Evolutionary conservation across 2,797 vertebrate species (phyloP), one percentile per base, ranked within the genome.

Genomic region (Saxicola maurus): DNA sequence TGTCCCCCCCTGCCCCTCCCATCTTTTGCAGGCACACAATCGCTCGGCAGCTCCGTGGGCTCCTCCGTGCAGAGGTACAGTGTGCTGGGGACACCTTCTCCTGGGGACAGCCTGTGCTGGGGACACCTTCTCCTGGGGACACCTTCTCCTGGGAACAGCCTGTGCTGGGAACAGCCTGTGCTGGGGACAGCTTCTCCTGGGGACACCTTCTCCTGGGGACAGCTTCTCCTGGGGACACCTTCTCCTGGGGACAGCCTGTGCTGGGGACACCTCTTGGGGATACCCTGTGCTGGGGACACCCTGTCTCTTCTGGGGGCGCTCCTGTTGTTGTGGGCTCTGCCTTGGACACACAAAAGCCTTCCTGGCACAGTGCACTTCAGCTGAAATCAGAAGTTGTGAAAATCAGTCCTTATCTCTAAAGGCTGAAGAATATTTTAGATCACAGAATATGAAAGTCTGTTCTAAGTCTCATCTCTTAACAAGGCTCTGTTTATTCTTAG

Each of bases 21-120:
- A 9, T 97, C 74, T 95, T 74, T 97, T 95, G 20, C 95, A 99
- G 99, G 97, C 94, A 90, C 97, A 7, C 98, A 97, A 62, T 94
- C 97, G 0, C 98, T 98, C 46, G 94, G 97, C 37, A 87, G 95
- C 89, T 92, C 96, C 77, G 85, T 97, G 28, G 97, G 97, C 64
- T 98, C 98, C 24, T 96, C 98, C 6, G 96, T 98, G 7, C 98
- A 98, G 96, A 99, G 99, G 99, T 99, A 96, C 15, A 2, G 77
- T 56, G 21, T 56, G 21, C 33, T 33, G 33, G 42, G 42, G 42
- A 10, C 42, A 43, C 18, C 18, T 18, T 43, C 5, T 21, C 10
- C 42, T 43, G 42, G 21, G 43, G 21, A 8, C 43, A 45, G 4
- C 11, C 43, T 23, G 3, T 13, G 20, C 21, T 46, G 45, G 45